Evolutionary conservation across 2,113 vertebrate species (phyloP), one percentile per base, ranked within the genome.

Genomic region (Sclerurus mexicanus): DNA sequence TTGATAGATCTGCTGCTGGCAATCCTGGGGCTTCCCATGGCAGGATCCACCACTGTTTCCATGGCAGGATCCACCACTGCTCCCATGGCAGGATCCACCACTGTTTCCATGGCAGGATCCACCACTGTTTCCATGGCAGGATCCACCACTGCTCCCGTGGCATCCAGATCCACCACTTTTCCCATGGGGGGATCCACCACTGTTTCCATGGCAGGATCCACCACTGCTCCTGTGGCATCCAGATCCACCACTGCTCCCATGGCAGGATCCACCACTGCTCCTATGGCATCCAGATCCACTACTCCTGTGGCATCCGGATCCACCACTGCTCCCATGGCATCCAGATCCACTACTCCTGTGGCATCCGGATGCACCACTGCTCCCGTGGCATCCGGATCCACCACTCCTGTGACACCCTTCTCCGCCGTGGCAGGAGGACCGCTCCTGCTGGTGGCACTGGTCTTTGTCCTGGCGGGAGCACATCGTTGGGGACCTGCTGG

Each of bases 401-500:
- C 86, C 20, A 39, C 78, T 59, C 30, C 87, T 1, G 0, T 76
- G 71, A 12, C 91, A 91, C 0, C 71, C 85, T 7, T 62, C 78
- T 16, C 33, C 23, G 52, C 69, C 3, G 13, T 75, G 84, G 60
- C 92, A 95, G 3, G 52, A 85, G 69, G 78, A 11, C 1, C 1
- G 2, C 1, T 90, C 60, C 53, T 87, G 71, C 81, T 1, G 18
- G 33, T 90, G 63, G 40, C 74, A 74, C 28, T 89, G 79, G 58
- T 96, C 95, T 40, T 31, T 95, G 64, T 95, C 96, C 67, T 96
- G 95, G 15, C 4, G 63, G 85, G 91, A 96, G 53, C 90, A 93
- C 96, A 97, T 96, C 83, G 52, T 20, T 16, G 52, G 33, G 31
- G 63, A 88, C 63, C 95, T 95, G 68, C 11, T 10, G 46, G 95